Conservation (phyloP, 2,113 vertebrate species). For the Nyctereutes procyonoides region DNA sequence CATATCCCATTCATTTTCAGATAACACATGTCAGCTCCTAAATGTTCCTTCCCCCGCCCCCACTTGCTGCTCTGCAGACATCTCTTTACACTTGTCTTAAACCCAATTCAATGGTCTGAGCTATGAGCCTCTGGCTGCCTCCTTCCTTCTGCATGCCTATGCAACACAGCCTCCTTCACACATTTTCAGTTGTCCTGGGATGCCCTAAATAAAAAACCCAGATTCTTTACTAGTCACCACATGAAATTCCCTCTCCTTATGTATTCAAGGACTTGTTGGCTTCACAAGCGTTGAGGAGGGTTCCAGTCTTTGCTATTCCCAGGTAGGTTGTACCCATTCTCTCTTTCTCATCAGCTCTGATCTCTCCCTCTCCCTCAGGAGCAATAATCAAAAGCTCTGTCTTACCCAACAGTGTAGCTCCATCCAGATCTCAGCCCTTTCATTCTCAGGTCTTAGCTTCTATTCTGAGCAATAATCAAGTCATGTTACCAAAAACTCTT, state of each 20-base stretch:
- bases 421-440: not conserved
- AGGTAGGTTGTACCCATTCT: not conserved
- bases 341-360: not conserved
- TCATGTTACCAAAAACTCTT: not conserved
- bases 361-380: not conserved
- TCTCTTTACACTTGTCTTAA: not conserved
- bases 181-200: not conserved
- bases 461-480: not conserved
- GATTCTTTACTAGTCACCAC: not conserved
- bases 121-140: not conserved
- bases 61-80: not conserved
- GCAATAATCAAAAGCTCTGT: not conserved
- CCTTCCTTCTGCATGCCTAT: not conserved
- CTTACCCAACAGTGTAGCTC: not conserved
- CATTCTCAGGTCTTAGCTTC: not conserved
- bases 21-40: not conserved
- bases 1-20: not conserved
- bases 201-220: not conserved
- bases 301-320: not conserved
- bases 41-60: rapidly evolving
- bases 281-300: not conserved
- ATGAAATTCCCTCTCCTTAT: not conserved
- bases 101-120: not conserved
- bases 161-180: not conserved
- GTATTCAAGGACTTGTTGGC: not conserved